Evolutionary conservation across 2,113 vertebrate genomes (phyloP).

Genomic region (Hippotragus niger): DNA sequence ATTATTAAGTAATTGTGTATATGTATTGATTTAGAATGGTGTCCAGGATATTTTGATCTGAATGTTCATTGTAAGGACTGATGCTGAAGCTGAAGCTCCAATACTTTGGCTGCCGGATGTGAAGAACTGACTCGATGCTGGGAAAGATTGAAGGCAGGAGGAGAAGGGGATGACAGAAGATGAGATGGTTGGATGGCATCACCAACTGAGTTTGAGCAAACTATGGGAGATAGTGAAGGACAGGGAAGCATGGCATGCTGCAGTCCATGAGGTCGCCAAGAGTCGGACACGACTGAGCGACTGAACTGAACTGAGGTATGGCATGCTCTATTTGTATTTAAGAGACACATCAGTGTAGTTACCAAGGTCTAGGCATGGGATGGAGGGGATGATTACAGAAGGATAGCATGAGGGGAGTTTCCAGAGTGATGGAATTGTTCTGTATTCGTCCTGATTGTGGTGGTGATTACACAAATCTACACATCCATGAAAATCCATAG

Average conservation of each 20-base stretch:
- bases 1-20: background rate
- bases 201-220: background rate
- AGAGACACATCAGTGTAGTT: background rate
- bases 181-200: background rate
- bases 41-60: background rate
- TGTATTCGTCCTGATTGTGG: background rate
- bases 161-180: background rate
- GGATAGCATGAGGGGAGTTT: background rate
- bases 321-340: background rate
- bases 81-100: background rate
- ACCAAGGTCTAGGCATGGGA: background rate
- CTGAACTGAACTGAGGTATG: background rate
- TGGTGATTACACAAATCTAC: background rate
- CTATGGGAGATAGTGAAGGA: background rate
- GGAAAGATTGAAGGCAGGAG: background rate
- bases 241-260: background rate
- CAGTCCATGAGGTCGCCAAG: background rate
- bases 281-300: accelerated
- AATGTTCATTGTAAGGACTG: background rate
- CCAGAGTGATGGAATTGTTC: background rate
- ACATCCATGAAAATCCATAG: background rate
- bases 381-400: background rate
- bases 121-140: background rate
- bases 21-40: background rate
- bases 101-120: accelerated